phyloP scores from a whole-genome alignment of 53 echinoderm and acorn worm species.

The Crossaster papposus region DNA sequence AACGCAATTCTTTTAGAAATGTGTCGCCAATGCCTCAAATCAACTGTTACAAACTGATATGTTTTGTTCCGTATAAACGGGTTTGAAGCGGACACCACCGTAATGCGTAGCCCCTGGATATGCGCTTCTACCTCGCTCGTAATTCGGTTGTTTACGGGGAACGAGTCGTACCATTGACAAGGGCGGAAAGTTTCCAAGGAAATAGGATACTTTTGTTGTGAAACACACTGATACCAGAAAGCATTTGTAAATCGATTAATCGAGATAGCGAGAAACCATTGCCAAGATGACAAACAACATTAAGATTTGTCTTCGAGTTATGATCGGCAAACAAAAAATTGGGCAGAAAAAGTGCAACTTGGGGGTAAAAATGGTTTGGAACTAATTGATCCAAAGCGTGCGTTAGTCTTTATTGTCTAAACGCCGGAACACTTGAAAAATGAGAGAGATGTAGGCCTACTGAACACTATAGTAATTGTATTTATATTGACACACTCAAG shows the following conservation, averaged over 20 bases:
- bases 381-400: neutral
- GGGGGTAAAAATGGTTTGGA: neutral
- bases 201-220: constrained; percentile 41
- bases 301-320: neutral
- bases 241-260: constrained; percentile 52
- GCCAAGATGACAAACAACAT: constrained; percentile 24
- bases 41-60: too few species aligned
- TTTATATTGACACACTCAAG: too few species aligned
- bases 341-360: neutral
- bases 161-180: neutral
- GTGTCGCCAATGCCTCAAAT: too few species aligned
- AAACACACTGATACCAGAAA: constrained; percentile 28
- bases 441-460: too few species aligned
- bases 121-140: neutral
- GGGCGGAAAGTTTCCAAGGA: neutral
- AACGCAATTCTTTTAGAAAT: too few species aligned
- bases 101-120: neutral
- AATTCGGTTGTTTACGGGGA: constrained; percentile 36
- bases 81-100: neutral
- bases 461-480: too few species aligned
- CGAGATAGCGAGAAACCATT: neutral
- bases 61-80: neutral
- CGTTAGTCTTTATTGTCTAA: neutral
- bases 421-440: neutral
- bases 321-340: neutral